phyloP scores from a whole-genome alignment of 2,888 invertebrate genomes.

The Pteria penguin region DNA sequence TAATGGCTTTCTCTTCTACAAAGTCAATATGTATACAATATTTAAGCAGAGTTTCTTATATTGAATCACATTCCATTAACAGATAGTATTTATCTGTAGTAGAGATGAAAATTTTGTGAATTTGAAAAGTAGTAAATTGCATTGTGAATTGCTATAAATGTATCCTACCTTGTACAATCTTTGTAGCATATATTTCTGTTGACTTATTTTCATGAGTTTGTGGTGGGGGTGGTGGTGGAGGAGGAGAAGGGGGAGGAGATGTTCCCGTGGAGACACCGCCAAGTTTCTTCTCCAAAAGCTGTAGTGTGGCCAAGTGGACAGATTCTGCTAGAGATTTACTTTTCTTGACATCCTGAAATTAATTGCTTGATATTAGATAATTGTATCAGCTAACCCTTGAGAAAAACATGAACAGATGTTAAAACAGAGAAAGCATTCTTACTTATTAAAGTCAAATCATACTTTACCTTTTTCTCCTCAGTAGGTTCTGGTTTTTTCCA shows the following conservation, averaged over 20 bases:
- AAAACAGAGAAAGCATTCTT: background rate
- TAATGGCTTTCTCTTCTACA: background rate
- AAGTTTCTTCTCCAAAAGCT: conserved; percentile 68
- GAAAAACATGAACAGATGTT: background rate
- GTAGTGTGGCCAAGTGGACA: conserved; percentile 67
- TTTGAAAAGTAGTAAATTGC: too few relatives aligned
- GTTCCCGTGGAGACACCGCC: conserved; percentile 45
- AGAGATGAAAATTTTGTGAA: too few relatives aligned
- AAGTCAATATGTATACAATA: background rate
- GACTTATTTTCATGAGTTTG: conserved; percentile 25
- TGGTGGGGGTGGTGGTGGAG: conserved; percentile 32
- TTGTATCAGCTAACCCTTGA: background rate
- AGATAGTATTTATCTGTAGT: too few relatives aligned
- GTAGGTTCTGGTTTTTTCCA: conserved; percentile 57
- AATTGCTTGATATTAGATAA: background rate
- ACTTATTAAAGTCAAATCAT: background rate
- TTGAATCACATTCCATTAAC: too few relatives aligned
- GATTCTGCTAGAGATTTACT: conserved; percentile 67
- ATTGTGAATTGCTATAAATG: too few relatives aligned
- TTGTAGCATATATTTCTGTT: conserved; percentile 20
- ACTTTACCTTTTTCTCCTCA: conserved; percentile 45
- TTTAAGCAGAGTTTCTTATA: too few relatives aligned
- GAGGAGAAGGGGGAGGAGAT: conserved; percentile 33
- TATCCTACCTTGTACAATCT: conserved; percentile 29
- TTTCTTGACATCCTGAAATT: conserved; percentile 45